Base-by-base conservation (phyloP, 2,797 vertebrate species). In the Karalla daura region DNA sequence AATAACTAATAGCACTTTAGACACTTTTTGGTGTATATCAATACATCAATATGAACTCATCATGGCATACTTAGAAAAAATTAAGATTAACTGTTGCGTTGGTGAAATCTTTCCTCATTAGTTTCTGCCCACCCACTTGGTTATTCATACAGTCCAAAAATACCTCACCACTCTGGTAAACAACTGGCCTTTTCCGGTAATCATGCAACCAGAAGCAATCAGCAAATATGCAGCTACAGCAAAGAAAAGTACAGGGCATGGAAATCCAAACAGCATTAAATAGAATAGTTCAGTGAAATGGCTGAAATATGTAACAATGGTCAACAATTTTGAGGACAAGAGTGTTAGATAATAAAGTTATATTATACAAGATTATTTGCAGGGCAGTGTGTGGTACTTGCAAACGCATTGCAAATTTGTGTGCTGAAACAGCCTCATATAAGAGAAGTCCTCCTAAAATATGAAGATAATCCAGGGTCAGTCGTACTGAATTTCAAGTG, bases 1-100 rank as follows among this genome's bases (percentile, higher is more conserved):
- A 82, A 83, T 80, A 51, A 76, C 41, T 74, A 64, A 75, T 25
- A 59, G 28, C 37, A 24, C 27, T 65, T 80, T 47, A 45, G 30
- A 74, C 25, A 33, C 58, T 69, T 60, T 64, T 49, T 33, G 24
- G 13, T 27, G 27, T 63, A 43, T 5, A 20, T 35, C 47, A 47
- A 70, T 46, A 61, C 32, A 5, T 24, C 45, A 54, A 74, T 51
- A 63, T 47, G 4, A 53, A 54, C 18, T 46, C 25, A 52, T 53
- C 18, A 60, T 62, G 18, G 21, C 17, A 54, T 50, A 27, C n/a
- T 28, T 23, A 15, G 9, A 54, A 24, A 37, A 52, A 21, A 33
- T 18, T 5, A 32, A 61, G 20, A 76, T 44, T 4, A 44, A 49
- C 30, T 44, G 7, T 33, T 27, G 39, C 5, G 52, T 30, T 27